These are phyloP conservation scores for Antheraea yamamai DNA, from an alignment of 2,888 invertebrate species.

Conservation along the genomic window DNA sequence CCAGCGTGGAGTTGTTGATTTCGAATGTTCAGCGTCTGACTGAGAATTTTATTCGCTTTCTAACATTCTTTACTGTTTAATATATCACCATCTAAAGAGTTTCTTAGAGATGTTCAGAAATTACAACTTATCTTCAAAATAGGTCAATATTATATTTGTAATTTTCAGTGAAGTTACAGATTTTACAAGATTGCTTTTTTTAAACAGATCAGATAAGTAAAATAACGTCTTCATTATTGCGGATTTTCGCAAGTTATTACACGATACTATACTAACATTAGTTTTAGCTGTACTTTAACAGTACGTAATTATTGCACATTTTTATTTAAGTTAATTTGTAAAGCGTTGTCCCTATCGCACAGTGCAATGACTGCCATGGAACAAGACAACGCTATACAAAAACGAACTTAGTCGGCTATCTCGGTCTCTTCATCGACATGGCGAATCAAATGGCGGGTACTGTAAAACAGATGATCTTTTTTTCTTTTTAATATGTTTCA, in stretches of 20 bases:
- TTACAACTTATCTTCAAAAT: background rate
- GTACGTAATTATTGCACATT: background rate
- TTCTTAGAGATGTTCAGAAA: background rate
- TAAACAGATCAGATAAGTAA: background rate
- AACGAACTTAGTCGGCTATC: no score
- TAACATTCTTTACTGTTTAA: background rate
- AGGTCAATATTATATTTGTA: background rate
- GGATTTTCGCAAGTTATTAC: background rate
- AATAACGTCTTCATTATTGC: background rate
- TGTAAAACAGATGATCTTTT: background rate
- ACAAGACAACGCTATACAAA: no score
- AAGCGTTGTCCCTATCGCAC: no score
- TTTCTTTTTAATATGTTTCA: background rate
- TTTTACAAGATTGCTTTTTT: background rate
- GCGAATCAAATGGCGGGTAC: no score
- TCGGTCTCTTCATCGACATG: no score
- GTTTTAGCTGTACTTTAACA: background rate
- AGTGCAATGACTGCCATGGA: no score
- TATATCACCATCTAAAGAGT: background rate
- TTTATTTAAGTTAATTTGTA: background rate
- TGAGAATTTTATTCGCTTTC: background rate
- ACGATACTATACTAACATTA: background rate
- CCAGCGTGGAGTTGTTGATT: slow-evolving; percentile 54
- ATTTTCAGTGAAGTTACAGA: background rate
- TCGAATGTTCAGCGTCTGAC: slow-evolving; percentile 24